Evolutionary conservation across 2,797 vertebrate genomes (phyloP), one percentile per base, ranked within the genome.

Genomic region (Schizopygopsis pylzovi): DNA sequence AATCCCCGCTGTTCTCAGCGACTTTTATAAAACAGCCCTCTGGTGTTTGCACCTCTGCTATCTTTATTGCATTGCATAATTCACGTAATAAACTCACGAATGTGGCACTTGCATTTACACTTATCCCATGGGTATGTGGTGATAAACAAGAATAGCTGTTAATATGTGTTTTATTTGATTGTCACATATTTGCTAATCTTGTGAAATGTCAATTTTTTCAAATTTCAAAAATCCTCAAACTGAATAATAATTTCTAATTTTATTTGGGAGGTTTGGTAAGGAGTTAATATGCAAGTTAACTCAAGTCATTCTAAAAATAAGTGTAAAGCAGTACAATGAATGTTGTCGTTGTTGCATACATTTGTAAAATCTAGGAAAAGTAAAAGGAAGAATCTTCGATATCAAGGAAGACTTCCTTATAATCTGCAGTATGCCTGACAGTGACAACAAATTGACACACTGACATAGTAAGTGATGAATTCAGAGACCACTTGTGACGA

Each of bases 31-130:
- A 33, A 33, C 28, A 33, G 28, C 28, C 28, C 52, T 37, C 20
- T 59, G 2, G 52, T 78, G 22, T 78, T 59, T 59, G 37, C 52
- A 59, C 22, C 12, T 41, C 33, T 39, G 33, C 41, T 25, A 41
- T 59, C 52, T 59, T 78, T 22, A 78, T 59, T 59, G 52, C 22
- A 0, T 78, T 78, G 20, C 20, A 41, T 78, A 78, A 78, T 59
- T 37, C 22, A 59, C 3, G 0, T 59, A n/a, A 59, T 78, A 78
- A 78, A 59, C 52, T 75, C 25, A n/a, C 22, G 3, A 56, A n/a
- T 39, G 11, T 77, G 37, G 20, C 20, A 77, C 11, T 56, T 56
- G 16, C 52, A 37, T 13, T 22, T 41, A 76, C 73, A n/a, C 8
- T 7, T 41, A 15, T 59, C 75, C 52, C 11, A 9, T 39, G 11